Evolutionary conservation across 2,113 vertebrate genomes (phyloP), one percentile per base, ranked within the genome.

Genomic region (Sylvietta virens): DNA sequence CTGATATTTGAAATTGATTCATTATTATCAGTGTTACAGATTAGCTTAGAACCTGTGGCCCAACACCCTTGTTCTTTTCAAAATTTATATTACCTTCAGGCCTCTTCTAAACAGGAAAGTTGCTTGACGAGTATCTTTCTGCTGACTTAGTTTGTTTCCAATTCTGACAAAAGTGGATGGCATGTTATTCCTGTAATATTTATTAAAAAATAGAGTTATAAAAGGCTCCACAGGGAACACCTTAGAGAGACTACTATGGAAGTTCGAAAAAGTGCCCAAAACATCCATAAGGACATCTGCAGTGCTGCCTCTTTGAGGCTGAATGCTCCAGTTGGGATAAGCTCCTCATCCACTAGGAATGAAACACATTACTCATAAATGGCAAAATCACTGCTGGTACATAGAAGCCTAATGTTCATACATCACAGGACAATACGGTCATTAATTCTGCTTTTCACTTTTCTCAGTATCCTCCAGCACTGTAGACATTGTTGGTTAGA

Each of bases 91-190:
- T 80, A 99, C 99, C 98, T 99, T 99, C 60, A 99, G 96, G 80
- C 99, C 99, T 94, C 99, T 98, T 97, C 98, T 98, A 91, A 98
- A 99, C 51, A 99, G 98, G 97, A 99, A 99, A 8, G 99, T 99
- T 95, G 99, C 99, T 94, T 99, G 99, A 58, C 99, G 98, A 15
- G 98, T 98, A 35, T 99, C 99, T 92, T 98, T 98, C 97, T 98
- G 99, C 83, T 98, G 98, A 94, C 87, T 98, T 79, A 98, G 95
- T 94, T 97, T 98, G 96, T 98, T 98, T 92, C 98, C 98, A 95
- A 94, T 97, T 93, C 98, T 98, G 94, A 96, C 94, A 85, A 98
- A 98, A 79, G 96, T 89, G 33, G 97, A 90, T 11, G 97, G 73
- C n/a, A 97, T 51, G 33, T 96, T 98, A 95, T 90, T 98, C 96